Conservation (phyloP, 2,888 invertebrate species). For the Morpho helenor region DNA sequence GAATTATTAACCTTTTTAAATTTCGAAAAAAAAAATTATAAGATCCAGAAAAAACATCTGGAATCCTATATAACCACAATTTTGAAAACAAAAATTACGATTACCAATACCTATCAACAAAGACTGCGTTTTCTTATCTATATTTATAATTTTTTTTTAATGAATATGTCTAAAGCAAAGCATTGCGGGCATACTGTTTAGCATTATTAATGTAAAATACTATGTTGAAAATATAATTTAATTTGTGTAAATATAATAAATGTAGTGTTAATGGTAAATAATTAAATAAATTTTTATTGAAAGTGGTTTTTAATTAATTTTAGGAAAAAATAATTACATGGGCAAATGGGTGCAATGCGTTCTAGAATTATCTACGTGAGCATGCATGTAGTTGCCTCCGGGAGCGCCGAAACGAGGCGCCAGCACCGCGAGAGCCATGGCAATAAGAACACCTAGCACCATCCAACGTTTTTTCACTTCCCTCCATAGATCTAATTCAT, state of each 20-base stretch:
- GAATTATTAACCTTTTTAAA: no score
- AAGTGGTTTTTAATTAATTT: neutral
- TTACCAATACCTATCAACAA: no score
- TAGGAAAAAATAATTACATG: slow-evolving; percentile 44
- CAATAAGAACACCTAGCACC: slow-evolving; percentile 49
- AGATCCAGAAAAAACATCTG: no score
- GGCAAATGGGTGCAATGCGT: slow-evolving; percentile 59
- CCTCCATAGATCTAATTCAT: slow-evolving; percentile 46
- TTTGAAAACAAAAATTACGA: no score
- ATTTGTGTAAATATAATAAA: neutral
- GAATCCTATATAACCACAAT: no score
- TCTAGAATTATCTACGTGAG: slow-evolving; percentile 59
- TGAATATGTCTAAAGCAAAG: neutral
- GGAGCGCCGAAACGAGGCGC: slow-evolving; percentile 54
- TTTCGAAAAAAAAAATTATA: no score
- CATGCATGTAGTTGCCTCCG: slow-evolving; percentile 65
- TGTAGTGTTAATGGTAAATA: neutral
- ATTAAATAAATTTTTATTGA: neutral
- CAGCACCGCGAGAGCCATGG: slow-evolving; percentile 51
- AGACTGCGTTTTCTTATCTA: no score
- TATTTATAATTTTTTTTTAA: no score
- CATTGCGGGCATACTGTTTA: neutral
- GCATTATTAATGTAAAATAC: no score
- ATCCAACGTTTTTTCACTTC: slow-evolving; percentile 53
- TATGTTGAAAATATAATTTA: no score